Evolutionary conservation across 2,113 vertebrate species (phyloP).

Genomic region (Capreolus pygargus): DNA sequence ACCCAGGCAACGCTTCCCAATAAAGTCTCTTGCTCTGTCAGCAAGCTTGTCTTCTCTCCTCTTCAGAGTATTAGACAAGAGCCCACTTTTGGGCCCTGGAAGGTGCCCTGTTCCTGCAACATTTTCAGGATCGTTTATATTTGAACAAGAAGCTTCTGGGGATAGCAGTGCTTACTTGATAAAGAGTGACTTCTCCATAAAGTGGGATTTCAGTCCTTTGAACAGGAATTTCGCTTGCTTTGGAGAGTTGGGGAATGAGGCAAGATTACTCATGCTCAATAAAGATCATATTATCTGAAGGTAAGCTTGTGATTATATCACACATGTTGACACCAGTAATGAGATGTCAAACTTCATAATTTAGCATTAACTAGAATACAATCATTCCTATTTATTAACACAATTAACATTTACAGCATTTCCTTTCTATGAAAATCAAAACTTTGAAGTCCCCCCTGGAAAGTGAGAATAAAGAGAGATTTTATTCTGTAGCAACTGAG

Average conservation of each 20-base stretch:
- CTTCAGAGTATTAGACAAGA: not conserved
- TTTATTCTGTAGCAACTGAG: not conserved
- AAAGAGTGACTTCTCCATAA: not conserved
- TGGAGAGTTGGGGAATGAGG: not conserved
- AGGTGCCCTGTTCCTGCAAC: not conserved
- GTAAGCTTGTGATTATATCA: not conserved
- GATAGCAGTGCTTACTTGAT: not conserved
- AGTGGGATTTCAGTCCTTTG: not conserved
- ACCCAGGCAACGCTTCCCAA: not conserved
- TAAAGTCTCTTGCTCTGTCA: not conserved
- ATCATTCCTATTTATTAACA: not conserved
- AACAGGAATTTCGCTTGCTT: not conserved
- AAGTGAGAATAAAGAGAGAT: not conserved
- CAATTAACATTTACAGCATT: slow-evolving; percentile 16
- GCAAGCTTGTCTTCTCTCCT: not conserved
- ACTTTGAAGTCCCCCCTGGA: not conserved
- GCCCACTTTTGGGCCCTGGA: not conserved
- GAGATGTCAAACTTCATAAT: not conserved
- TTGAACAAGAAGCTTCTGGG: not conserved
- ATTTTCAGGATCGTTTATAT: not conserved
- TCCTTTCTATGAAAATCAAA: not conserved
- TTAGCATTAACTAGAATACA: not conserved
- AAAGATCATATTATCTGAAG: not conserved
- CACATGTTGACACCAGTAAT: not conserved
- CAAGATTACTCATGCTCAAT: not conserved